phyloP scores from a whole-genome alignment of 2,888 invertebrate genomes.

The Andrena bicolor region DNA sequence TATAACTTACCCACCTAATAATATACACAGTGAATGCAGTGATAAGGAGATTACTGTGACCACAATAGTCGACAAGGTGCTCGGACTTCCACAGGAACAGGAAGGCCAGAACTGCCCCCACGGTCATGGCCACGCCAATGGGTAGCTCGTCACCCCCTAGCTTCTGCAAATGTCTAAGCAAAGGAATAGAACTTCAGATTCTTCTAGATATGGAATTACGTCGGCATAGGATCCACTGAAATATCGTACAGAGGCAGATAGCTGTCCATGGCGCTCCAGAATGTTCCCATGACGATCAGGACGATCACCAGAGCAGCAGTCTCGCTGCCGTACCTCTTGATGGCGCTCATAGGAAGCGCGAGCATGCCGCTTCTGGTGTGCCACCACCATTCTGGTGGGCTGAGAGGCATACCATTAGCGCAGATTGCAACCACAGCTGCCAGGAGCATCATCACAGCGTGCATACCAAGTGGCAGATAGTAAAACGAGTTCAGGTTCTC shows the following conservation, averaged over 20 bases:
- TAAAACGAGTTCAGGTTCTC: conserved; percentile 83
- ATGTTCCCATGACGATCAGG: conserved; percentile 90
- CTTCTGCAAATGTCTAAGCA: conserved; percentile 88
- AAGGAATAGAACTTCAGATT: conserved; percentile 59
- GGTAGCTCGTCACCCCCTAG: conserved; percentile 87
- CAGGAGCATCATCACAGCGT: conserved; percentile 87
- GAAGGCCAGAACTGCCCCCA: conserved; percentile 90
- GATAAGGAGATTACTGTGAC: conserved; percentile 93
- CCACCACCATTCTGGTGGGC: conserved; percentile 96
- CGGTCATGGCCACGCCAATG: conserved; percentile 89
- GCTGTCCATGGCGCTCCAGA: conserved; percentile 93
- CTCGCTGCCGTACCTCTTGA: conserved; percentile 91
- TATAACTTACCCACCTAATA: conserved; percentile 86
- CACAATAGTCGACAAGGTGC: conserved; percentile 93
- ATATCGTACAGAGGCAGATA: conserved; percentile 89
- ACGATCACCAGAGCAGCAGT: conserved; percentile 90
- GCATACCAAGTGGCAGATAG: conserved; percentile 86
- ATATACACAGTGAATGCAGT: conserved; percentile 93
- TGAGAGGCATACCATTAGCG: conserved; percentile 89
- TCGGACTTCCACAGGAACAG: conserved; percentile 92
- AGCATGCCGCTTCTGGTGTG: conserved; percentile 92
- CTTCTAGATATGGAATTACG: too few relatives aligned
- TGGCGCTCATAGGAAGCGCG: conserved; percentile 92
- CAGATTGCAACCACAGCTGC: conserved; percentile 76
- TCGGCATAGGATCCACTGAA: too few relatives aligned